phyloP scores from a whole-genome alignment of 2,888 invertebrate species.

The Lysandra coridon region DNA sequence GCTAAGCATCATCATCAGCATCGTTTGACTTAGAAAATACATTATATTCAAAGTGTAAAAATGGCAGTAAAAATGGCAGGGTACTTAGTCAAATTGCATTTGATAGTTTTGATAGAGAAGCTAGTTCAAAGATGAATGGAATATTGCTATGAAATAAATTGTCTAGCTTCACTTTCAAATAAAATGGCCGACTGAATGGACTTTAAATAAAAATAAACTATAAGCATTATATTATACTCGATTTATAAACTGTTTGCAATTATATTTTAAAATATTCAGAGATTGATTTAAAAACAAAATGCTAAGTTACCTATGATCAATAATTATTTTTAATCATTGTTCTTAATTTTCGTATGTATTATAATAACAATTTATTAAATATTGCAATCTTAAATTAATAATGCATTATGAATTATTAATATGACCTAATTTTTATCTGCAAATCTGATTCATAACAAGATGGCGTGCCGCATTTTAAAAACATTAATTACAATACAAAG shows the following conservation, averaged over 20 bases:
- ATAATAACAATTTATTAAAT: background rate
- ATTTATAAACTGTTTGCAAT: too few species aligned
- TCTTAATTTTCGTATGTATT: background rate
- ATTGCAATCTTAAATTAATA: background rate
- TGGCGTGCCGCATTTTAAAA: constrained; percentile 24
- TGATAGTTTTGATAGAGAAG: too few species aligned
- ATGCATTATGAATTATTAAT: constrained; percentile 8
- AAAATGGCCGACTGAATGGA: too few species aligned
- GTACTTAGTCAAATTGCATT: background rate
- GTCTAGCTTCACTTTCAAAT: too few species aligned
- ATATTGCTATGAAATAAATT: too few species aligned
- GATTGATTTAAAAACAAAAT: too few species aligned
- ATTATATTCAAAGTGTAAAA: background rate
- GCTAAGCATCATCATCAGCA: background rate
- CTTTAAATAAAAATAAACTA: too few species aligned
- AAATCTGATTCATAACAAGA: constrained; percentile 18
- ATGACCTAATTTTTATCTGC: constrained; percentile 18
- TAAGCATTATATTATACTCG: too few species aligned
- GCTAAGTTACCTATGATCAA: too few species aligned
- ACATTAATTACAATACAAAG: constrained; percentile 12
- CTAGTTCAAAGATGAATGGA: background rate
- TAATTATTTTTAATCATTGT: too few species aligned
- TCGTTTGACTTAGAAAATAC: background rate
- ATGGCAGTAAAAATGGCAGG: background rate
- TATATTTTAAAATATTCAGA: too few species aligned